phyloP scores from a whole-genome alignment of 2,797 vertebrate species.

The Parambassis ranga region DNA sequence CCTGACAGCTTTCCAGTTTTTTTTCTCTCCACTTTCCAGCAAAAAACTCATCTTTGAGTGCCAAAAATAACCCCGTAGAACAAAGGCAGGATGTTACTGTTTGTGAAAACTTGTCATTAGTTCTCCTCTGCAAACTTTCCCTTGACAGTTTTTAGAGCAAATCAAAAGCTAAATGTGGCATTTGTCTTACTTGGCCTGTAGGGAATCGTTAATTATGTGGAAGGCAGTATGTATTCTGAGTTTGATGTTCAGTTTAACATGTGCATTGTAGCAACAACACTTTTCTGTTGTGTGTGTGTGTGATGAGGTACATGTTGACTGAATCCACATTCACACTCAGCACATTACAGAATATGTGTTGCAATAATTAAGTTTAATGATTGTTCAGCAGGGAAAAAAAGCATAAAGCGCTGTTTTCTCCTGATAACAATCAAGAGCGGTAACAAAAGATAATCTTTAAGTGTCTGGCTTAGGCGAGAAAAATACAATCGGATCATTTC shows the following conservation, averaged over 20 bases:
- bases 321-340: too few species aligned
- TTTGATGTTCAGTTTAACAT: constrained; percentile 43
- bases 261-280: constrained; percentile 6
- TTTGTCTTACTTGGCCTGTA: constrained; percentile 52
- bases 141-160: constrained; percentile 62
- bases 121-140: constrained; percentile 67
- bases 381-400: constrained; percentile 17
- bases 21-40: constrained; percentile 44
- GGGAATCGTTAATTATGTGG: constrained; percentile 64
- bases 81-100: constrained; percentile 71
- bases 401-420: constrained; percentile 1
- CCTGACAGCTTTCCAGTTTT: constrained; percentile 69
- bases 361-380: constrained; percentile 32
- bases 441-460: constrained; percentile 26
- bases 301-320: background rate
- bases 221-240: constrained; percentile 22
- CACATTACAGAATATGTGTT: too few species aligned
- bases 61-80: constrained; percentile 73
- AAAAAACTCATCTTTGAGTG: constrained; percentile 61
- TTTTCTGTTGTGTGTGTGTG: constrained; percentile 4
- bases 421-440: constrained; percentile 16
- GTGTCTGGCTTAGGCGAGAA: constrained; percentile 10
- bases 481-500: constrained; percentile 26
- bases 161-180: constrained; percentile 64
- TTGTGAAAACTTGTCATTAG: constrained; percentile 72